Evolutionary conservation across 2,797 vertebrate genomes (phyloP), one percentile per base, ranked within the genome.

Genomic region (Austrolebias charrua): DNA sequence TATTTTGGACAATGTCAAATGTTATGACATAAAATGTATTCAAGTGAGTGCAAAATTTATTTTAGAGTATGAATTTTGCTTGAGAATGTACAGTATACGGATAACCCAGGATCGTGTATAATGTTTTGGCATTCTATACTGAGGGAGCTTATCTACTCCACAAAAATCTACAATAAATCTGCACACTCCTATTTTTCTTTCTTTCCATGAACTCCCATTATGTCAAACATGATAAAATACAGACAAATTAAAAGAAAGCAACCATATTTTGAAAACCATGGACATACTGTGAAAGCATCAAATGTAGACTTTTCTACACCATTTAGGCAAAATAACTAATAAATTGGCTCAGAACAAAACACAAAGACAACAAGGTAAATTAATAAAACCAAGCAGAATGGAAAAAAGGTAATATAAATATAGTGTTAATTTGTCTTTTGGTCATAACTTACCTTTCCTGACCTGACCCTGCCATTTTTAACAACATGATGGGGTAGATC

Each of bases 401-500:
- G 18, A 2, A 40, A 38, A 10, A 58, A 50, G 70, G 71, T 71
- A 71, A 68, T 73, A 72, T 19, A 0, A 3, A 60, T 1, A 54
- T 55, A 78, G 76, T 75, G 42, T 47, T 33, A 4, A n/a, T 76
- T 61, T 73, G 73, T 78, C 57, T 60, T 66, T 50, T 60, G 71
- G 64, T 87, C 74, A 87, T 50, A 81, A 77, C 82, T 86, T 84
- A 83, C 83, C 35, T 55, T 38, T 63, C 50, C 42, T 82, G 78
- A 80, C 76, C 75, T 61, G 53, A 46, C 44, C 45, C 76, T 66
- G 65, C 61, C 70, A 80, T 63, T 56, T 84, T 82, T 84, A 18
- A 90, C 88, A 87, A 83, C 79, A 80, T 81, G 77, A 80, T 76
- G 60, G 62, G 19, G 55, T 57, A 81, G 65, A 78, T 83, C 69